Base-by-base conservation (phyloP, 2,113 vertebrate genomes). In the Rana temporaria region DNA sequence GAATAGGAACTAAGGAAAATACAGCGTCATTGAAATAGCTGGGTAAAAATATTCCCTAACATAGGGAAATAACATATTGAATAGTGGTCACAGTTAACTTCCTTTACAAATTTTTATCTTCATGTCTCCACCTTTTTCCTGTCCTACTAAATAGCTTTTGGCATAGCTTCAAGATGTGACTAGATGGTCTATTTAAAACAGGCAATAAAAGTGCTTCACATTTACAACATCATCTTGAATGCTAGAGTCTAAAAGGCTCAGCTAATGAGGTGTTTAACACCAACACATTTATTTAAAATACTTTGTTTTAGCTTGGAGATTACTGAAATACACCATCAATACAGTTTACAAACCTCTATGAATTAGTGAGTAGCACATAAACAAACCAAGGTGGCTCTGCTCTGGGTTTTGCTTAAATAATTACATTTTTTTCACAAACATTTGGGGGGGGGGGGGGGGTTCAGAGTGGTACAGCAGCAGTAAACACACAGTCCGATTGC, bases 81-180 rank as follows among this genome's bases (percentile, higher is more conserved):
- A 73, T 82, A 64, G 48, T 4, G 70, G 62, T 82, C 62, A 82
- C 56, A 64, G 69, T 53, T 82, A 56, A 74, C 79, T 64, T 82
- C 70, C 79, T 53, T 66, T 82, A 72, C 52, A 65, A 82, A 74
- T 74, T 62, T 81, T 82, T 74, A 74, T 73, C 42, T 82, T 82
- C 15, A 55, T 82, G 26, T 69, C 42, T 57, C 79, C 79, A 82
- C 70, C 79, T 73, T 74, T 42, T 82, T 82, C 69, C 79, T 82
- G 69, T 72, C 52, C 52, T 56, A 74, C 22, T 73, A 18, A 52
- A 82, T 16, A 34, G 22, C 70, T 53, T 56, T 48, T 82, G 70
- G 79, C 79, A 65, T 17, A 52, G 22, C 5, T 56, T 82, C 79
- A 82, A 65, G 55, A 20, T 74, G 63, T 82, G 60, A 74, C 68